Percentiles rank a stretch among this genome's conserved stretches.
Evolutionary conservation across 2,888 invertebrate species (phyloP).

Genomic region (Eristalis arbustorum): DNA sequence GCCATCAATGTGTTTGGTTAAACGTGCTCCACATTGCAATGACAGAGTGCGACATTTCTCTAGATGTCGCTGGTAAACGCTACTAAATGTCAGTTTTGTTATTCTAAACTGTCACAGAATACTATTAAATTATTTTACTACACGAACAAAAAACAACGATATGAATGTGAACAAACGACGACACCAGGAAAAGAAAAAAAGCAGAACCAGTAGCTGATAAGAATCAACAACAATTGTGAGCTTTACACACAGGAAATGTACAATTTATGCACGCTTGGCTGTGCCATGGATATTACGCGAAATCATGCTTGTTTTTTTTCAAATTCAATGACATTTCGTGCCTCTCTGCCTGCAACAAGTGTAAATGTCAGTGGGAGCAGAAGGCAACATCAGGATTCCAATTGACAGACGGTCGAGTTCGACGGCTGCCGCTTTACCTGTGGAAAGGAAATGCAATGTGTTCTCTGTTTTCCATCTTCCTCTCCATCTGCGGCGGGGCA

Average conservation of each 20-base stretch:
- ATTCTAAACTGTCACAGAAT: conserved; percentile 19
- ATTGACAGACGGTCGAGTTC: conserved; percentile 13
- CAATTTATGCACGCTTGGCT: conserved; percentile 31
- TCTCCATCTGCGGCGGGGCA: conserved; percentile 10
- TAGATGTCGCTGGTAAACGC: neutral
- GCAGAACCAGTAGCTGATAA: neutral
- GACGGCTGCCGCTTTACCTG: conserved; percentile 19
- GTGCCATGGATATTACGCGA: neutral
- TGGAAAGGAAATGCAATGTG: neutral
- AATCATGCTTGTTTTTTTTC: conserved; percentile 15
- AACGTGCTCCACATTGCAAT: neutral
- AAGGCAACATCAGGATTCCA: neutral
- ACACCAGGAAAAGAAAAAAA: neutral
- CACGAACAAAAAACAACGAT: neutral
- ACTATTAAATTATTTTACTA: neutral
- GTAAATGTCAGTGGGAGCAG: conserved; percentile 18
- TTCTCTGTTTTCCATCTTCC: neutral
- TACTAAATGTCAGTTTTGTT: neutral
- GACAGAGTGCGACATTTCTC: neutral
- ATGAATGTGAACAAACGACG: neutral
- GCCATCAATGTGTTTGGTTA: neutral
- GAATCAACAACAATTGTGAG: conserved; percentile 17
- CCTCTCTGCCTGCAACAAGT: conserved; percentile 5
- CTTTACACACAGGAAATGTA: conserved; percentile 40
- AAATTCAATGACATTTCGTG: conserved; percentile 38